phyloP scores from a whole-genome alignment of 2,113 vertebrate genomes.

The Thalassoma bifasciatum region DNA sequence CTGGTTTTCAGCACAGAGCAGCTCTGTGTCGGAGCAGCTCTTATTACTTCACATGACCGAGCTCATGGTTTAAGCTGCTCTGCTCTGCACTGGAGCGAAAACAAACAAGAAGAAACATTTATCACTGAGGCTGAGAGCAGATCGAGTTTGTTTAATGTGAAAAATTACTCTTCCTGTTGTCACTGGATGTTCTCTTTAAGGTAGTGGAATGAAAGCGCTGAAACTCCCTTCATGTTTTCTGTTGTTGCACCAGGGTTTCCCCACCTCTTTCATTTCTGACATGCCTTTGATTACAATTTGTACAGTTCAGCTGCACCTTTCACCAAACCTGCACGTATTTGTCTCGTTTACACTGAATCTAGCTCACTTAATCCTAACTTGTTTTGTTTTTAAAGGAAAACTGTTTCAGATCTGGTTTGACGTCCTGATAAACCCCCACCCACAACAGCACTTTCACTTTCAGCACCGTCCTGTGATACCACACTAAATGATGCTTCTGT shows the following conservation, averaged over 20 bases:
- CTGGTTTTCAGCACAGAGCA: constrained; percentile 20
- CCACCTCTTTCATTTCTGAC: constrained; percentile 74
- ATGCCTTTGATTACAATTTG: constrained; percentile 49
- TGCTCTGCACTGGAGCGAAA: constrained; percentile 19
- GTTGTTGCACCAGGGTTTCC: constrained; percentile 35
- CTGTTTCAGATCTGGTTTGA: no score
- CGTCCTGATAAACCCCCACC: neutral
- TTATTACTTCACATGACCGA: constrained; percentile 60
- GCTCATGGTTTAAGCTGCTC: constrained; percentile 44
- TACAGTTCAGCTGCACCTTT: constrained; percentile 5
- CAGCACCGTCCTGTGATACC: neutral
- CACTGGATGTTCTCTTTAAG: neutral
- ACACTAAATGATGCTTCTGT: neutral
- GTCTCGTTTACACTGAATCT: constrained; percentile 5
- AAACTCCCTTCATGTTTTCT: neutral
- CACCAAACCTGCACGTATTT: constrained; percentile 30
- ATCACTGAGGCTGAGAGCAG: neutral
- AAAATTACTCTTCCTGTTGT: neutral
- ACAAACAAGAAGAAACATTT: constrained; percentile 7
- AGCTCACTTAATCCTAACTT: no score
- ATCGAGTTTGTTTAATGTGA: neutral
- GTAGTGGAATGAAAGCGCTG: neutral
- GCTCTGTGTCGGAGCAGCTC: constrained; percentile 23
- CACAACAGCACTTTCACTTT: constrained; percentile 6
- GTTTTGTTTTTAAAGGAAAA: no score